Evolutionary conservation across 2,888 invertebrate species (phyloP).

Genomic region (Noctua janthe): DNA sequence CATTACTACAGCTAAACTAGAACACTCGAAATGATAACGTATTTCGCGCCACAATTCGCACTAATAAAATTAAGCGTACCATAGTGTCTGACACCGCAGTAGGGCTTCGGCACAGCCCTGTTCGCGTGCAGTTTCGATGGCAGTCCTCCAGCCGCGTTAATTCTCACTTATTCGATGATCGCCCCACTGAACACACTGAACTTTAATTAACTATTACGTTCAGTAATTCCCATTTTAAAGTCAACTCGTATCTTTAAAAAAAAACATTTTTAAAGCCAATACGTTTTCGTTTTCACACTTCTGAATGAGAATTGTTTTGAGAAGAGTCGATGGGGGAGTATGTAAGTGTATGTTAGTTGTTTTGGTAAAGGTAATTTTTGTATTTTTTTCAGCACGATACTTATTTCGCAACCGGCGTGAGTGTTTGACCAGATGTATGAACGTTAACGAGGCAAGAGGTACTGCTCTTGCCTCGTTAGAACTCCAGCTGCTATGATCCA

Average conservation of each 20-base stretch:
- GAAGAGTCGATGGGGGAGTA: neutral
- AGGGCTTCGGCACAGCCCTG: slow-evolving; percentile 56
- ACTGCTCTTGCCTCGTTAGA: too few species aligned
- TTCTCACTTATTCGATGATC: slow-evolving; percentile 73
- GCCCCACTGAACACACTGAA: slow-evolving; percentile 69
- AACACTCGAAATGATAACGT: slow-evolving; percentile 14
- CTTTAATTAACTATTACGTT: slow-evolving; percentile 75
- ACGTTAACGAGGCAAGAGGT: too few species aligned
- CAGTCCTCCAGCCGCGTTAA: slow-evolving; percentile 69
- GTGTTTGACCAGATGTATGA: too few species aligned
- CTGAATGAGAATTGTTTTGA: slow-evolving; percentile 20
- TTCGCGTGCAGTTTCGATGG: slow-evolving; percentile 58
- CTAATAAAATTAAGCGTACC: slow-evolving; percentile 35
- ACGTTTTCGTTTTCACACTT: slow-evolving; percentile 48
- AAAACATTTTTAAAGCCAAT: slow-evolving; percentile 52
- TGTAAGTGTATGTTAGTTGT: neutral
- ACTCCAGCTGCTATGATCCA: too few species aligned
- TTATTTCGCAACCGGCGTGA: too few species aligned
- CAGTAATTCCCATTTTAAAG: slow-evolving; percentile 65
- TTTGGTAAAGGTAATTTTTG: neutral
- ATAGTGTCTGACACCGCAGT: slow-evolving; percentile 31
- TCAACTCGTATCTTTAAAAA: slow-evolving; percentile 44
- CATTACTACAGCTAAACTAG: neutral
- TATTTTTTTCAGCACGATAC: neutral
- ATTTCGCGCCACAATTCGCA: slow-evolving; percentile 21